Evolutionary conservation across 2,797 vertebrate species (phyloP).

Genomic region (Enteromius mattozi): DNA sequence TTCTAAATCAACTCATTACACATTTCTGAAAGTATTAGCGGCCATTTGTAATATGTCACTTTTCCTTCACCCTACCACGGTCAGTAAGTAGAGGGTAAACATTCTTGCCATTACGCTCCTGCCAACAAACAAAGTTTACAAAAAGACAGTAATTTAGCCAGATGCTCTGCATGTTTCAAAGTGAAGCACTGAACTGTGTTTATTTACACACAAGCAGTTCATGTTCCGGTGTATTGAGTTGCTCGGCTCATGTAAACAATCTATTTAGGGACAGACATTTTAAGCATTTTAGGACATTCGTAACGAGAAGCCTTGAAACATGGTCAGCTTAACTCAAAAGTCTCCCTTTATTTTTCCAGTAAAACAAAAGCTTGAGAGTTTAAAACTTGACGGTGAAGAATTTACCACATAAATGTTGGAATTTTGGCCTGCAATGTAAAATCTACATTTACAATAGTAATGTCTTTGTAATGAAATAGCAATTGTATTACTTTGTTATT

Average conservation of each 20-base stretch:
- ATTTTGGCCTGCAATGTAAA: background rate
- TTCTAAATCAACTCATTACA: background rate
- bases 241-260: background rate
- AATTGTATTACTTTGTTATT: background rate
- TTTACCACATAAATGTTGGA: background rate
- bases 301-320: background rate
- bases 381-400: background rate
- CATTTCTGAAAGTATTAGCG: background rate
- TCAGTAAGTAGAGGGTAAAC: background rate
- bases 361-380: background rate
- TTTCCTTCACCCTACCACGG: background rate
- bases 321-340: background rate
- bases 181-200: background rate
- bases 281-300: background rate
- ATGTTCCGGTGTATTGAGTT: background rate
- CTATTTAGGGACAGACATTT: background rate
- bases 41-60: background rate
- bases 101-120: background rate
- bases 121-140: background rate
- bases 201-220: background rate
- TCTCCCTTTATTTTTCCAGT: background rate
- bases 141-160: background rate
- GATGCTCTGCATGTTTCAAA: background rate
- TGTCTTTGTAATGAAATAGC: background rate
- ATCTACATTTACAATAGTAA: background rate